Evolutionary conservation across 2,888 invertebrate species (phyloP).

Genomic region (Teleiodes luculella): DNA sequence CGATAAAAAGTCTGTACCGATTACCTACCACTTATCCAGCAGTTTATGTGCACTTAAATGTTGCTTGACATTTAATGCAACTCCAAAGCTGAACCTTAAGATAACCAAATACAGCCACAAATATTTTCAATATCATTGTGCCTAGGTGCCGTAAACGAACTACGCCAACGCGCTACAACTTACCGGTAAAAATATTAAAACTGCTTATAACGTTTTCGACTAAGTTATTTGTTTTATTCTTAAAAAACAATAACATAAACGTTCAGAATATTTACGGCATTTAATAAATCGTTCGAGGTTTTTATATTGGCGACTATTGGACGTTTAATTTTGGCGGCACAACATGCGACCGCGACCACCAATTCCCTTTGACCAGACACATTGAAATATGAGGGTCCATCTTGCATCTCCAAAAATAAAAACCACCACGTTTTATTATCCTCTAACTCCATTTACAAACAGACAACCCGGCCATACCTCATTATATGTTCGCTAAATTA

Average conservation of each 20-base stretch:
- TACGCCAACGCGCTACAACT: not conserved
- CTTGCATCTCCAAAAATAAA: slow-evolving; percentile 48
- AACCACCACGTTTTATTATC: slow-evolving; percentile 39
- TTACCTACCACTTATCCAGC: too few relatives aligned
- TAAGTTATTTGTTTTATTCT: slow-evolving; percentile 4
- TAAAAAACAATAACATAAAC: slow-evolving; percentile 18
- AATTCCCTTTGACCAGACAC: slow-evolving; percentile 53
- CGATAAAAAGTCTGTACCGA: too few relatives aligned
- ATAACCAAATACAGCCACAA: not conserved
- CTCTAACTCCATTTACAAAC: slow-evolving; percentile 38
- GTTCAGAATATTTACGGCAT: slow-evolving; percentile 27
- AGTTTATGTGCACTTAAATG: too few relatives aligned
- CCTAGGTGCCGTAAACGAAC: not conserved
- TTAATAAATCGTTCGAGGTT: slow-evolving; percentile 32
- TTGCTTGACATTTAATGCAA: not conserved
- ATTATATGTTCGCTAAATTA: slow-evolving; percentile 57
- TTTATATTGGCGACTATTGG: slow-evolving; percentile 28
- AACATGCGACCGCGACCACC: slow-evolving; percentile 43
- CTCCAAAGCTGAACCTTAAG: not conserved
- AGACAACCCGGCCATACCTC: slow-evolving; percentile 41
- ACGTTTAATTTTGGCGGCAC: slow-evolving; percentile 27
- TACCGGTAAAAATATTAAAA: not conserved
- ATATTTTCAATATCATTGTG: not conserved
- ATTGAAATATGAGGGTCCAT: slow-evolving; percentile 65
- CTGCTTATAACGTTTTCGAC: not conserved